Base-by-base conservation (phyloP, 1,140 invertebrate genomes). In the Cyrtorhinus lividipennis region DNA sequence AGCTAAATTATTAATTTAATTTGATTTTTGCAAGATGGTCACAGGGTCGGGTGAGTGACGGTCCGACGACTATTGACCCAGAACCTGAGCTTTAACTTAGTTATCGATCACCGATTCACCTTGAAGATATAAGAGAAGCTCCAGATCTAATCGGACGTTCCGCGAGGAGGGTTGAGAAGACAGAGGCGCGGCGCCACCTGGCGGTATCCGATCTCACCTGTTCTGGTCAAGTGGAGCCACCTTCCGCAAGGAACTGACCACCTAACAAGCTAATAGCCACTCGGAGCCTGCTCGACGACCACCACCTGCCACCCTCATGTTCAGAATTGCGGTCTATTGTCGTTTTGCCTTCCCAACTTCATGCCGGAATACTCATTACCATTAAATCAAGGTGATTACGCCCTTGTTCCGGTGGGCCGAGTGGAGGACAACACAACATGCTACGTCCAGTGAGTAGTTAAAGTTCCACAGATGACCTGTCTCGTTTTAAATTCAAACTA, bases 251-350 rank as follows among this genome's bases (percentile, higher is more conserved):
- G 48, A 53, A 22, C 48, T 53, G 48, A 53, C 48, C 48, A 53
- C 20, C 48, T 53, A 53, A 53, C 48, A 53, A 53, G 48, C 48
- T 53, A 53, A 53, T 53, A 53, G 48, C 48, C 48, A 20, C 48
- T 22, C 20, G 10, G 8, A n/a, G 38, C 8, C n/a, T 44, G n/a
- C 38, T n/a, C 8, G n/a, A 44, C 38, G 48, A 53, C 48, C 10
- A 20, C 10, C 38, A n/a, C 48, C 48, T 15, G 48, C 48, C 20
- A 22, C 48, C 48, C 48, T 53, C 20, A 12, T 53, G 48, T 22
- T 53, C 48, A 5, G 10, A 5, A 12, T 8, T 5, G 30, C 48
- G 8, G 5, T 53, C 48, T 20, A 53, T 53, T 53, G 48, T 53
- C 48, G 20, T 53, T 38, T 38, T 38, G 5, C 30, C 30, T 8